Base-by-base conservation (phyloP, 2,888 invertebrate species). In the Leistus spinibarbis region DNA sequence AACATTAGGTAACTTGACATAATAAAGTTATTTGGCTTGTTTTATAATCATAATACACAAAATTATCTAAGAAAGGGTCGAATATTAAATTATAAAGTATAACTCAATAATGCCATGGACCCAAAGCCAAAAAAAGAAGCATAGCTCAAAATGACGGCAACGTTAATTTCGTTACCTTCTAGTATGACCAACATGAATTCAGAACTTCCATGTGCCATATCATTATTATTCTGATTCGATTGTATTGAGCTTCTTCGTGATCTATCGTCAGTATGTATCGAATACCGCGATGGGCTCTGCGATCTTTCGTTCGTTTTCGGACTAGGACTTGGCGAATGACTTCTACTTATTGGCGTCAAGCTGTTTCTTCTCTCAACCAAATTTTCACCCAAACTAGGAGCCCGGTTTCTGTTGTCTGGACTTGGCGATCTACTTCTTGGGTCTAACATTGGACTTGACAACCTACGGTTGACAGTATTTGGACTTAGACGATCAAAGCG, bases 171-270 rank as follows among this genome's bases (percentile, higher is more conserved):
- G 13, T 40, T 62, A 73, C 73, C 73, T 57, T 73, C 73, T 90
- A 64, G 66, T 53, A 95, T 88, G 68, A 95, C 92, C 78, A 95
- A 86, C 92, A 95, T 93, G 81, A 94, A 93, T 84, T 95, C 95
- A 69, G 92, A 92, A 84, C 93, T 93, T 56, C 90, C 92, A 68
- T 90, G 89, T 62, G 87, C 80, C 69, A 87, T 87, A 79, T 86
- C 87, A 69, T 85, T 86, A 76, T 83, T 81, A 79, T 77, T 77
- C 62, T 77, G 63, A 71, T 64, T 53, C 16, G 63, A 23, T 27
- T 64, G 68, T n/a, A 75, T n/a, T 17, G 75, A 75, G 17, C 56
- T 62, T 64, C 75, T 62, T 54, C 69, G 62, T 1, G 56, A 24
- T n/a, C n/a, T 27, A 13, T 68, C 64, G 20, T 75, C 75, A 24